Conservation (phyloP, 2,888 invertebrate species). For the Philereme transversata region DNA sequence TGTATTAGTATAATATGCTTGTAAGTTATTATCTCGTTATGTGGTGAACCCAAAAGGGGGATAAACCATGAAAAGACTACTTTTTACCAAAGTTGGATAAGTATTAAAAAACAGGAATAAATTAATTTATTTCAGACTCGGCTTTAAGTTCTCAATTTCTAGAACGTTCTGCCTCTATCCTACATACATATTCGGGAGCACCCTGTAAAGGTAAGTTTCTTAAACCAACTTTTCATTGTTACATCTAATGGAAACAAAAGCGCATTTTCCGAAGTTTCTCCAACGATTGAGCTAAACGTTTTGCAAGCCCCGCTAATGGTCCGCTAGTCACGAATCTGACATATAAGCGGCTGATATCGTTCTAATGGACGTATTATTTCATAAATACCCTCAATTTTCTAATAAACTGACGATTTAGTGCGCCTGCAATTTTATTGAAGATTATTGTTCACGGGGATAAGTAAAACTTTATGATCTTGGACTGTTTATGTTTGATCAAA, state of each 20-base stretch:
- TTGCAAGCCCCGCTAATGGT: conserved; percentile 57
- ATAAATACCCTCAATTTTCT: conserved; percentile 48
- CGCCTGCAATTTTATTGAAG: conserved; percentile 21
- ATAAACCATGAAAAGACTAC: too few species aligned
- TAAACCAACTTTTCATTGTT: conserved; percentile 24
- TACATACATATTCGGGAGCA: too few species aligned
- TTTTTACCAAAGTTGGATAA: too few species aligned
- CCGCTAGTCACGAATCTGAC: conserved; percentile 55
- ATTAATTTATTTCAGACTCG: too few species aligned
- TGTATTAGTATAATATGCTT: too few species aligned
- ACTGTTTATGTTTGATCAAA: too few species aligned
- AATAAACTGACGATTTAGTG: conserved; percentile 36
- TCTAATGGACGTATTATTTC: conserved; percentile 54
- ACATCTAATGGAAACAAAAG: conserved; percentile 39
- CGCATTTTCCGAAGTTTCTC: conserved; percentile 52
- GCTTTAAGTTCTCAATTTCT: too few species aligned
- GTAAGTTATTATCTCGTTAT: too few species aligned
- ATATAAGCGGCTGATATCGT: conserved; percentile 51
- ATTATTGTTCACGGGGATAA: conserved; percentile 2
- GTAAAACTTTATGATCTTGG: not conserved
- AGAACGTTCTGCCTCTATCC: too few species aligned
- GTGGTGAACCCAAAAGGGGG: too few species aligned
- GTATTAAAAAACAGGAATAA: too few species aligned
- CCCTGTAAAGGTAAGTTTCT: too few species aligned
- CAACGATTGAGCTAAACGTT: conserved; percentile 52